A percentile compares a stretch with the other conserved stretches of the same genome.
Conservation (phyloP, 1,140 invertebrate species). For the Reticulitermes speratus region DNA sequence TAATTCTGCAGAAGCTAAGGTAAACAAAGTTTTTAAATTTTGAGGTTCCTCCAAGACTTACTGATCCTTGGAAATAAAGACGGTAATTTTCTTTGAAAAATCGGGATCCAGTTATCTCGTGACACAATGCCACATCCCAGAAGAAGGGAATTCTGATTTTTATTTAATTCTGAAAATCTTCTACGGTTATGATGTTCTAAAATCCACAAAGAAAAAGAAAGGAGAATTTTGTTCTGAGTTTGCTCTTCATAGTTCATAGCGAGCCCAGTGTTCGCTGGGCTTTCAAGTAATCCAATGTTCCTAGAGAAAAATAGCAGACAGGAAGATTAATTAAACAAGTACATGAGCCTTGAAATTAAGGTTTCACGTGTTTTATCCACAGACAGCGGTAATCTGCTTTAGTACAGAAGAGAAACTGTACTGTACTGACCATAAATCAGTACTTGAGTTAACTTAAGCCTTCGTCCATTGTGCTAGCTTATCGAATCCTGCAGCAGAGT, state of each 20-base stretch:
- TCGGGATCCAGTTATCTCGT: no score
- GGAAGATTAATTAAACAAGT: conserved; percentile 17
- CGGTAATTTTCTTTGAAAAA: no score
- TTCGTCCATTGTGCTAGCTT: neutral
- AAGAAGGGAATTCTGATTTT: no score
- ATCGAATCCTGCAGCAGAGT: neutral
- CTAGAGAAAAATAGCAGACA: neutral
- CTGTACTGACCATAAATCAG: neutral
- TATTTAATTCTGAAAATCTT: no score
- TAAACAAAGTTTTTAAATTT: no score
- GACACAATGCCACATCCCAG: no score
- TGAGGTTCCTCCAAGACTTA: no score
- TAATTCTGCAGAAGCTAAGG: no score
- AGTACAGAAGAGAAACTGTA: neutral
- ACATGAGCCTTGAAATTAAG: conserved; percentile 18
- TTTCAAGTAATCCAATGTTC: conserved; percentile 13
- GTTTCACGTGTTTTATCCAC: neutral
- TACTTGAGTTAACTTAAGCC: neutral
- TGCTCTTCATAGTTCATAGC: neutral
- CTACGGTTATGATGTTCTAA: no score
- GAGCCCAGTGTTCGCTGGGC: neutral
- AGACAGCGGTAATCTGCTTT: conserved; percentile 6
- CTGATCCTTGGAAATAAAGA: no score
- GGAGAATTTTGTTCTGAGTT: neutral
- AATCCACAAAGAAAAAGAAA: no score